Evolutionary conservation across 1,140 invertebrate species (phyloP).

Genomic region (Telenomus remus): DNA sequence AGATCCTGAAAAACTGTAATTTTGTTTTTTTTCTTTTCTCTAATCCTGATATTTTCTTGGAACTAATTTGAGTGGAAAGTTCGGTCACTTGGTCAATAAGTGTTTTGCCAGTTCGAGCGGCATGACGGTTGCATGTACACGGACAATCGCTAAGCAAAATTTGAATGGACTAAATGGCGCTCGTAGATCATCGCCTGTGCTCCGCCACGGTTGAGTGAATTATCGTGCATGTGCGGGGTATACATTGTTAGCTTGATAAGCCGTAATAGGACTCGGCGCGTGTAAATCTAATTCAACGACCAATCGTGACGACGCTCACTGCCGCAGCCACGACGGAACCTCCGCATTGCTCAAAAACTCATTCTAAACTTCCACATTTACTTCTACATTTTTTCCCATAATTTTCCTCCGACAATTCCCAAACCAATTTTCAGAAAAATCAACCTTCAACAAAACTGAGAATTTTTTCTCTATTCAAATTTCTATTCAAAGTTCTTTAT

Average conservation of each 20-base stretch:
- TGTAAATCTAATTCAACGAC: conserved; percentile 47
- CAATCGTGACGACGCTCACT: conserved; percentile 23
- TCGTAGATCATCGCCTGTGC: conserved; percentile 10
- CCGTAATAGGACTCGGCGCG: conserved; percentile 44
- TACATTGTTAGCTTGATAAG: conserved; percentile 39
- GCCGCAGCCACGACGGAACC: conserved; percentile 25
- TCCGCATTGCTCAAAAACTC: conserved; percentile 27
- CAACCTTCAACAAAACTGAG: too few species aligned
- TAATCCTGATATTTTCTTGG: too few species aligned
- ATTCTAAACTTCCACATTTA: neutral
- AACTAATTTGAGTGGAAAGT: neutral
- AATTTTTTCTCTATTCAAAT: too few species aligned
- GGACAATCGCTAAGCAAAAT: conserved; percentile 8
- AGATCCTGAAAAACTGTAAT: too few species aligned
- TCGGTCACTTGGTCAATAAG: neutral
- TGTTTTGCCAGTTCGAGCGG: conserved; percentile 6
- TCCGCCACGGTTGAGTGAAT: conserved; percentile 20
- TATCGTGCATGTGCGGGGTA: conserved; percentile 18
- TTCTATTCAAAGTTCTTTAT: too few species aligned
- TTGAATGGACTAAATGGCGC: conserved; percentile 17
- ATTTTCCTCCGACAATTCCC: too few species aligned
- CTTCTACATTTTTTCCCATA: too few species aligned
- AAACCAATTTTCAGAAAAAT: too few species aligned
- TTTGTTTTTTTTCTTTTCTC: too few species aligned
- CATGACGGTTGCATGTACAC: conserved; percentile 6